Base-by-base conservation (phyloP, 2,797 vertebrate genomes). In the Avahi laniger region DNA sequence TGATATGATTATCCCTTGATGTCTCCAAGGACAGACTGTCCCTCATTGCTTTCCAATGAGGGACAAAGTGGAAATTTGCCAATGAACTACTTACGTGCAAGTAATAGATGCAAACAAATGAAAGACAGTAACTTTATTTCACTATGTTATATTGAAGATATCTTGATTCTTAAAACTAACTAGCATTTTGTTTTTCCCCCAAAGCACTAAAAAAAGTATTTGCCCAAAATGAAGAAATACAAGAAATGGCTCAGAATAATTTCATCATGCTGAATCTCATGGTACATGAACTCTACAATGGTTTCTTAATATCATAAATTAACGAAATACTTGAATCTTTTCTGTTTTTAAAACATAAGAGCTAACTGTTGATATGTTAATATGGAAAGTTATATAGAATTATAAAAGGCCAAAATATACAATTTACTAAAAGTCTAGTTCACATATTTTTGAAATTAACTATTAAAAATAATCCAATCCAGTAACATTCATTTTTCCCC, bases 211-310 rank as follows among this genome's bases (percentile, higher is more conserved):
- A 99, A 97, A 98, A 98, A 91, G 97, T 93, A 69, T 99, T 99
- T 93, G 97, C 98, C 91, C 97, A 98, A 98, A 98, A 97, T 86
- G 97, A 98, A 94, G 98, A 99, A 97, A 97, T 98, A 97, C 98
- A 98, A 95, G 97, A 98, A 97, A 98, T 99, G 98, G 99, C 98
- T 73, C 97, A 98, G 95, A 98, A 98, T 95, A 97, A 98, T 90
- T 99, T 99, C 93, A 80, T 99, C 97, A 99, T 99, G 98, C 97
- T 99, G 91, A 99, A 99, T 80, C 97, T 99, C 92, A 98, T 98
- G 98, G 98, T 99, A 98, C 26, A 96, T 92, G 22, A 70, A 8
- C 3, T 94, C 54, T 30, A 15, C 17, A 72, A n/a, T 92, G 15
- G 46, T 95, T 82, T 83, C 69, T 84, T 69, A 85, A 50, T 86